Evolutionary conservation across 2,797 vertebrate species (phyloP).

Genomic region (Sebastes diaconus): DNA sequence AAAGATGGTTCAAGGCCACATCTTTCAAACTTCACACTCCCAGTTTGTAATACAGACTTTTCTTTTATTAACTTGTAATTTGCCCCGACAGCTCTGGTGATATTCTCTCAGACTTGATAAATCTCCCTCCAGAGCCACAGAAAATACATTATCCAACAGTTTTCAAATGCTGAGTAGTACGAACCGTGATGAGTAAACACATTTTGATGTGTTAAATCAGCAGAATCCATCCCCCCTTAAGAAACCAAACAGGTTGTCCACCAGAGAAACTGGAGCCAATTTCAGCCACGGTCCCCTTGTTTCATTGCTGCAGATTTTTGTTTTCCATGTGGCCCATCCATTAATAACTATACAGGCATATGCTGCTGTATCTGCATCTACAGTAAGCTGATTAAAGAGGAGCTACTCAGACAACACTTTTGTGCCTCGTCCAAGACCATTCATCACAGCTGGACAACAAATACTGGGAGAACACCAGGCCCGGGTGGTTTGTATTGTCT

Average conservation of each 20-base stretch:
- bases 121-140: neutral
- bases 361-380: neutral
- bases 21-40: neutral
- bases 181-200: neutral
- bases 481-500: neutral
- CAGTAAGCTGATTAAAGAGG: neutral
- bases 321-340: neutral
- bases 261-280: neutral
- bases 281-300: neutral
- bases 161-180: neutral
- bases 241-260: neutral
- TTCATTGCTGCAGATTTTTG: neutral
- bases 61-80: neutral
- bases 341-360: neutral
- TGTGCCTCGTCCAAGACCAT: neutral
- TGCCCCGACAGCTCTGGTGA: neutral
- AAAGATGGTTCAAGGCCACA: neutral
- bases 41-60: neutral
- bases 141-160: neutral
- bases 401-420: neutral
- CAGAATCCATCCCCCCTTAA: neutral
- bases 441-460: neutral
- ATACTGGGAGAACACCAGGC: neutral
- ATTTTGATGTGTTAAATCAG: neutral
- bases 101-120: neutral